Conservation (phyloP, 1,140 invertebrate species). For the Pachypsylla venusta region DNA sequence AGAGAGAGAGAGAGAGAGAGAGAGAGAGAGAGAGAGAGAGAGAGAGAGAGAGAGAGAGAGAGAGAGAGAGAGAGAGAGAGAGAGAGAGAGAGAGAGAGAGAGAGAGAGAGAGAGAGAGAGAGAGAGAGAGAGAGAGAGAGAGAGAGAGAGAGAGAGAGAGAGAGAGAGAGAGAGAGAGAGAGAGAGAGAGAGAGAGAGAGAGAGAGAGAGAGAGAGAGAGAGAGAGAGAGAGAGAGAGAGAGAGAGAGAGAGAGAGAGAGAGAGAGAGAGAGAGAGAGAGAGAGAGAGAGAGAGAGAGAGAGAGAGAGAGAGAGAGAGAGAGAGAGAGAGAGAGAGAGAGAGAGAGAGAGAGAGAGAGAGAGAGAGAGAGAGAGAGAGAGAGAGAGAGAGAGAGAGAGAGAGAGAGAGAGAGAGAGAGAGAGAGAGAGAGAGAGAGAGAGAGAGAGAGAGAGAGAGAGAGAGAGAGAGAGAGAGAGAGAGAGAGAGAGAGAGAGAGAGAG, state of each 20-base stretch:
- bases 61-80: constrained; percentile 1
- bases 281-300: background rate
- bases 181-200: background rate
- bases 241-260: background rate
- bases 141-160: background rate
- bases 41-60: background rate
- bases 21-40: background rate
- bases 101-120: no score
- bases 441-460: background rate
- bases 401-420: background rate
- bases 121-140: background rate
- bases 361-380: background rate
- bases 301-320: background rate
- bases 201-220: background rate
- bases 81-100: constrained; percentile 8
- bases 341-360: background rate
- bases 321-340: background rate
- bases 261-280: background rate
- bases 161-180: constrained; percentile 8
- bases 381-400: background rate
- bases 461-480: background rate
- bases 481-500: constrained; percentile 4
- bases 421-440: background rate
- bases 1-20: background rate
- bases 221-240: background rate